Conservation (phyloP, 2,888 invertebrate species). For the Tenthredo scrophulariae region DNA sequence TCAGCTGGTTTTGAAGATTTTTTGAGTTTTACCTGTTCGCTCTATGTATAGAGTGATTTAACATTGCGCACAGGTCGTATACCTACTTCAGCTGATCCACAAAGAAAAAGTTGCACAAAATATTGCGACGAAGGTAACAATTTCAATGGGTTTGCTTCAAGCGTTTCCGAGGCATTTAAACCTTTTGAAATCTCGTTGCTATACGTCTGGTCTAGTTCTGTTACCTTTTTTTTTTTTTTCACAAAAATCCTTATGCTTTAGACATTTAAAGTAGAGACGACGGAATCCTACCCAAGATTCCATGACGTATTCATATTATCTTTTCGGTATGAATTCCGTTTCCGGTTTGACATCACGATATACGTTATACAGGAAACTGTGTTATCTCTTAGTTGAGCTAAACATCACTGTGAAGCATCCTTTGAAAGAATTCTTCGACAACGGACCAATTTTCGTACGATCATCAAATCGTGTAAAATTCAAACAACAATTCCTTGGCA, state of each 20-base stretch:
- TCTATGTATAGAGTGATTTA: not conserved
- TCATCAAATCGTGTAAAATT: too few species aligned
- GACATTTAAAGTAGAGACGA: not conserved
- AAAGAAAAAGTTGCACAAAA: slow-evolving; percentile 39
- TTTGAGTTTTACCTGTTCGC: slow-evolving; percentile 36
- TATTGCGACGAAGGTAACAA: slow-evolving; percentile 19
- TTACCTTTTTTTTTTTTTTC: not conserved
- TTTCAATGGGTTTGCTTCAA: slow-evolving; percentile 2
- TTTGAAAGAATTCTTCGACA: not conserved
- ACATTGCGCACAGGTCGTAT: slow-evolving; percentile 36
- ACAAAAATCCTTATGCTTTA: not conserved
- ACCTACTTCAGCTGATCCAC: slow-evolving; percentile 46
- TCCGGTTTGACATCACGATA: not conserved
- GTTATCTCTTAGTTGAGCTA: not conserved
- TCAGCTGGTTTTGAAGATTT: slow-evolving; percentile 17
- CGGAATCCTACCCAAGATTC: not conserved
- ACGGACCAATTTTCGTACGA: too few species aligned
- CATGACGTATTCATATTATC: slow-evolving; percentile 3
- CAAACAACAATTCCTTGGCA: too few species aligned
- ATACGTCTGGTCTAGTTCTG: not conserved
- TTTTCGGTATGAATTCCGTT: not conserved
- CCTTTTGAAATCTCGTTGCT: not conserved
- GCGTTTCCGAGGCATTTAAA: slow-evolving; percentile 13
- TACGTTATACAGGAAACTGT: not conserved
- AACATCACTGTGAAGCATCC: not conserved